Conservation (phyloP, 1,140 invertebrate genomes). For the Neodiprion fabricii region DNA sequence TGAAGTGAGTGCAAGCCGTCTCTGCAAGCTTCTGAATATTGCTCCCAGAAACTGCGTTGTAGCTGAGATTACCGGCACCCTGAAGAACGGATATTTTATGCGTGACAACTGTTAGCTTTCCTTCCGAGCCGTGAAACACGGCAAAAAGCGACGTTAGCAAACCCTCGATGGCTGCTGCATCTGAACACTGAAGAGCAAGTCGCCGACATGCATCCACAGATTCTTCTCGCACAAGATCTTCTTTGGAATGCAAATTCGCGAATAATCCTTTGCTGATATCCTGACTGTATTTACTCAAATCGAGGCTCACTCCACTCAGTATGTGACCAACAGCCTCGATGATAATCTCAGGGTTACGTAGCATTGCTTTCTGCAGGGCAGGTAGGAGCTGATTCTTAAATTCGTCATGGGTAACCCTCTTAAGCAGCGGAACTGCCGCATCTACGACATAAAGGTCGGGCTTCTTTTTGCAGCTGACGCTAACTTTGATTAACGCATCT, state of each 20-base stretch:
- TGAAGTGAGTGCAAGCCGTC: conserved; percentile 71
- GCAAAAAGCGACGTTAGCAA: conserved; percentile 80
- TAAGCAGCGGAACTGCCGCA: conserved; percentile 70
- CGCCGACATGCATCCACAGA: conserved; percentile 73
- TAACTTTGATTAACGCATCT: conserved; percentile 80
- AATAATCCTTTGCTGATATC: conserved; percentile 83
- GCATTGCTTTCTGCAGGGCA: conserved; percentile 87
- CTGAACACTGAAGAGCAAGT: conserved; percentile 77
- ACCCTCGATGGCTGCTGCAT: conserved; percentile 70
- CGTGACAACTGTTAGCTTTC: conserved; percentile 87
- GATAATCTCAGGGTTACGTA: conserved; percentile 93
- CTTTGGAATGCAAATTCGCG: conserved; percentile 83
- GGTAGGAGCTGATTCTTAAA: conserved; percentile 82
- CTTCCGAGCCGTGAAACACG: conserved; percentile 88
- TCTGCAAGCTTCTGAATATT: conserved; percentile 68
- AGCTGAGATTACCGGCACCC: conserved; percentile 83
- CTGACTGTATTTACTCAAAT: conserved; percentile 79
- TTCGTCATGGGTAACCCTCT: conserved; percentile 71
- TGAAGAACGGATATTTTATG: conserved; percentile 90
- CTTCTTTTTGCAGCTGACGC: conserved; percentile 81
- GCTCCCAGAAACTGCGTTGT: conserved; percentile 71
- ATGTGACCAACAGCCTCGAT: conserved; percentile 81
- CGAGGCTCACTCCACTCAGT: conserved; percentile 73
- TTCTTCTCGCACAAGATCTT: conserved; percentile 76
- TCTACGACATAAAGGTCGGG: conserved; percentile 73